Evolutionary conservation across 2,797 vertebrate genomes (phyloP).

Genomic region (Anguilla marmorata): DNA sequence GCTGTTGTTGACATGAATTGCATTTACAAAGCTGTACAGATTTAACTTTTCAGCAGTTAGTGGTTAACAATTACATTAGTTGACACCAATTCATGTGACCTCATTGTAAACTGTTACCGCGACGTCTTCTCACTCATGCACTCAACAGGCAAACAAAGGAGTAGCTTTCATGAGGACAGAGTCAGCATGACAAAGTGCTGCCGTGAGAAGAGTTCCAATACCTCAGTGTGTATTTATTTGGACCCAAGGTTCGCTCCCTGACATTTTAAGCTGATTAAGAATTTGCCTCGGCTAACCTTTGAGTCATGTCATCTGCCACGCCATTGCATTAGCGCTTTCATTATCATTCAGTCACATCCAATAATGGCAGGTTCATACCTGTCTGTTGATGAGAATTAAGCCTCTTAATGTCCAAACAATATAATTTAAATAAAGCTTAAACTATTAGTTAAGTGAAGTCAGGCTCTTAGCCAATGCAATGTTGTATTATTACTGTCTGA

Average conservation of each 20-base stretch:
- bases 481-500: conserved; percentile 41
- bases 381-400: conserved; percentile 55
- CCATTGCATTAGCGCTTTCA: conserved; percentile 67
- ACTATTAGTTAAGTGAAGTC: conserved; percentile 42
- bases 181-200: not conserved
- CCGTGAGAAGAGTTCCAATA: conserved; percentile 47
- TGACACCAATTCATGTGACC: not conserved
- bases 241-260: conserved; percentile 64
- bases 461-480: conserved; percentile 53
- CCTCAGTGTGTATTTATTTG: conserved; percentile 56
- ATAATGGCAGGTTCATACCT: conserved; percentile 60
- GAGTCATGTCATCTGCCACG: conserved; percentile 58
- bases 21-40: too few relatives aligned
- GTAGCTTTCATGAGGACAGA: conserved; percentile 25
- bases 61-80: not conserved
- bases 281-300: conserved; percentile 69
- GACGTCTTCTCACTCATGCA: not conserved
- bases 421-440: conserved; percentile 57
- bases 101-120: too few relatives aligned
- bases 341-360: conserved; percentile 73
- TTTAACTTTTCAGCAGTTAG: too few relatives aligned
- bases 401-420: conserved; percentile 55
- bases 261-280: conserved; percentile 75
- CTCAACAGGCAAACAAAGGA: not conserved
- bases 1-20: too few relatives aligned